These are phyloP conservation scores for Tangara arthus DNA, from an alignment of 2,797 vertebrate species.

Conservation along the genomic window DNA sequence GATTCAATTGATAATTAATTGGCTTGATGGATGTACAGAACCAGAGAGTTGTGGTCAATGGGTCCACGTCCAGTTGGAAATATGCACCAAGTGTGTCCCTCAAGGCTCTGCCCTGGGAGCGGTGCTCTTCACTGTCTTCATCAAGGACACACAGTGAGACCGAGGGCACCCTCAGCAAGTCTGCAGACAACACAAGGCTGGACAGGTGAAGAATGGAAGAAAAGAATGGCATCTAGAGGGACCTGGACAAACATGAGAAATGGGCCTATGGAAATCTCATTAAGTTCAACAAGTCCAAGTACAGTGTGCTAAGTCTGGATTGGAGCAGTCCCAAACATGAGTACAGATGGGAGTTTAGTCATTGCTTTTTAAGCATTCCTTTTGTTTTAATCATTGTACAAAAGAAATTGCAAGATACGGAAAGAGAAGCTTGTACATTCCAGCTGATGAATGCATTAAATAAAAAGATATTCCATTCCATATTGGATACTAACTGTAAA, in stretches of 20 bases:
- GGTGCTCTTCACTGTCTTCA: background rate
- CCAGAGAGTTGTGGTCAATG: background rate
- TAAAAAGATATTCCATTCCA: background rate
- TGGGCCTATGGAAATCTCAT: background rate
- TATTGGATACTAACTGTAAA: background rate
- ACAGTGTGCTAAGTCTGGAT: background rate
- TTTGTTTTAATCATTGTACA: background rate
- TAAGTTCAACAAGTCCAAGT: background rate
- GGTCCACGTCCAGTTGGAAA: background rate
- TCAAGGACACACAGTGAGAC: too few species aligned
- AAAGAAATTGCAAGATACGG: accelerated
- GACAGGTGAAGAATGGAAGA: background rate
- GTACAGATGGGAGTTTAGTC: background rate
- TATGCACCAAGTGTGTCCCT: too few species aligned
- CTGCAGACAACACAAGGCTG: background rate
- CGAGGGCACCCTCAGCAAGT: background rate
- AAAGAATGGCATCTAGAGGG: background rate
- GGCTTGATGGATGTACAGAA: background rate
- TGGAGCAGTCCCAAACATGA: background rate
- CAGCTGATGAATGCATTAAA: background rate
- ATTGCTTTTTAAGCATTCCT: background rate
- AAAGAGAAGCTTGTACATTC: background rate
- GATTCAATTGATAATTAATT: background rate
- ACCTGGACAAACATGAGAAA: background rate
- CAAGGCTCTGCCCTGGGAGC: background rate